Base-by-base conservation (phyloP, 35 echinoderm and acorn worm genomes). In the Ophioderma brevispina region DNA sequence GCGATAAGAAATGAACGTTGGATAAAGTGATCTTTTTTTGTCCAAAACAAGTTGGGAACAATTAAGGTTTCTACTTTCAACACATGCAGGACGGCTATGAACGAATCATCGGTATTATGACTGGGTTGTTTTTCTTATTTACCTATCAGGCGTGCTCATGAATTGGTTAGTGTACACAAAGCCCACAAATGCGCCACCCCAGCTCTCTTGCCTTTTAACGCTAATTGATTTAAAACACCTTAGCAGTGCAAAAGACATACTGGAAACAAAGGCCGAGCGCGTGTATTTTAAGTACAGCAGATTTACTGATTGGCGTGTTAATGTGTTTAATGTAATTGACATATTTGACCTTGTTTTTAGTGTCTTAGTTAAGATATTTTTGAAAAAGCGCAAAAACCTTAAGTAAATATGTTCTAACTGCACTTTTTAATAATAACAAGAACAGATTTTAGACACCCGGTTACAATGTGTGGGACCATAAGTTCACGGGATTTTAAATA, bases 151-250 rank as follows among this genome's bases (percentile, higher is more conserved):
- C 59, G 59, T 70, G 59, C 59, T 25, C 28, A 30, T 70, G 59
- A 70, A 70, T 70, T 70, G 15, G 2, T 70, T 25, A 70, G 59
- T 70, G 28, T 25, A 70, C 59, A 70, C 15, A 25, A 70, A 18
- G 15, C 59, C 28, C 10, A 70, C 59, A 70, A 70, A 46, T 46
- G 17, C 28, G 23, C 59, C 6, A 70, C 59, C 2, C 15, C 10
- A 70, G n/a, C 10, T 70, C 59, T 18, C 59, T 2, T 15, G 59
- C 15, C 59, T 70, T 70, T 25, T 18, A 70, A 2, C 59, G 59
- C 59, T 70, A 70, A 70, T 70, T 70, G 59, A 70, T 70, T 70
- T 70, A 70, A 70, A 70, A 70, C 59, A 70, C 59, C 59, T 70
- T 25, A 70, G 28, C n/a, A 3, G 59, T 70, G 59, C n/a, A 15